Base-by-base conservation (phyloP, 2,888 invertebrate genomes). In the Dicycla oo region DNA sequence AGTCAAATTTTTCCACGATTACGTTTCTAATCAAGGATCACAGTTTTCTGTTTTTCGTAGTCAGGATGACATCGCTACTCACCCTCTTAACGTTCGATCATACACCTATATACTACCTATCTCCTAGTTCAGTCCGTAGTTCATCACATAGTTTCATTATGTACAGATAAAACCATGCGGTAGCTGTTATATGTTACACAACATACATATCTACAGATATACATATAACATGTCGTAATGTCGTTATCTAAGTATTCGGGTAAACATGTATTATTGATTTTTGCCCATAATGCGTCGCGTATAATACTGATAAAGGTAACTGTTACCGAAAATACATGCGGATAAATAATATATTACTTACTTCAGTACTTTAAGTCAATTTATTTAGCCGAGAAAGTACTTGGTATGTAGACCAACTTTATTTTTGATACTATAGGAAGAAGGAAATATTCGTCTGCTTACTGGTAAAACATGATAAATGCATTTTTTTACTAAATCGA, bases 191-290 rank as follows among this genome's bases (percentile, higher is more conserved):
- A 57, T n/a, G n/a, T n/a, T n/a, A n/a, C 20, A 47, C 43, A 13
- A 53, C 38, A 51, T n/a, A 79, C 62, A 30, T 8, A 49, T 13
- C 15, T 38, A 74, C 18, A 82, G 38, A 45, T 66, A 73, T 26
- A 69, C 13, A 47, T 40, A 49, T 38, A 69, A n/a, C 56, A 40
- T 56, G n/a, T n/a, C n/a, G n/a, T n/a, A n/a, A 56, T 58, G 53
- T 49, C 74, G 87, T 90, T 90, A 91, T 91, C 91, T 84, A 76
- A 74, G 70, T 73, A 73, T 78, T 75, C 66, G 74, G 70, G 87
- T 87, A 87, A 88, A 90, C 88, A 88, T 71, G 81, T 86, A 80
- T 87, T 92, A 92, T 92, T 91, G 92, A 92, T 92, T 91, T 91
- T 91, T 83, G 70, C 75, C 87, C 85, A 85, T 85, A 86, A 83